Evolutionary conservation across 2,113 vertebrate species (phyloP).

Genomic region (Notothenia rossii): DNA sequence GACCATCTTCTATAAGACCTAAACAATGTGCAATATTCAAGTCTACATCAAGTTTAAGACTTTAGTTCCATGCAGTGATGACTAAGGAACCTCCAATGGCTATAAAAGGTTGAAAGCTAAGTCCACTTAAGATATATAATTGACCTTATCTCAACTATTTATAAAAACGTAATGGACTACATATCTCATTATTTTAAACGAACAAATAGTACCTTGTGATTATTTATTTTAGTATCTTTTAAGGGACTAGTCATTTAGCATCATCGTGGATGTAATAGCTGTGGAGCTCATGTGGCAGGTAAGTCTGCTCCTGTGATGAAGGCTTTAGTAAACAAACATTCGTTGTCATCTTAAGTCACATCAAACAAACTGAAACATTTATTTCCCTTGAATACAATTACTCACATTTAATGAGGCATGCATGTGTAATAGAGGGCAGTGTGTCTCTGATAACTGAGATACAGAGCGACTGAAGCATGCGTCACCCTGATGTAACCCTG

Average conservation of each 20-base stretch:
- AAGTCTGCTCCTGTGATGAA: neutral
- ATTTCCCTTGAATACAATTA: constrained; percentile 43
- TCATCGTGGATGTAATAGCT: neutral
- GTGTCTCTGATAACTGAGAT: constrained; percentile 35
- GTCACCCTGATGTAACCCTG: constrained; percentile 34
- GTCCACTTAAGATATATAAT: too few species aligned
- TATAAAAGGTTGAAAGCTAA: neutral
- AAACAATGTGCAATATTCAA: neutral
- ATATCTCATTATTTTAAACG: too few species aligned
- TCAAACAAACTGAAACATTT: constrained; percentile 48
- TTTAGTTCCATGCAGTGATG: neutral
- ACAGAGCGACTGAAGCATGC: constrained; percentile 16
- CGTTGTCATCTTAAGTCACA: constrained; percentile 10
- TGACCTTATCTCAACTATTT: too few species aligned
- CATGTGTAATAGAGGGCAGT: constrained; percentile 32
- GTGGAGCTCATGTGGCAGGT: neutral
- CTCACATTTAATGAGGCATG: constrained; percentile 27
- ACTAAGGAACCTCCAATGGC: neutral
- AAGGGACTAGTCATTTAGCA: neutral
- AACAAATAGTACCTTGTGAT: too few species aligned
- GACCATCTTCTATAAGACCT: neutral
- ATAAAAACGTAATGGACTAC: too few species aligned
- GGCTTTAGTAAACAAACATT: neutral
- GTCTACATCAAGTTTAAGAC: neutral
- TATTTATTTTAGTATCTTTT: too few species aligned